phyloP scores from a whole-genome alignment of 2,113 vertebrate species.

The Phrynosoma platyrhinos region DNA sequence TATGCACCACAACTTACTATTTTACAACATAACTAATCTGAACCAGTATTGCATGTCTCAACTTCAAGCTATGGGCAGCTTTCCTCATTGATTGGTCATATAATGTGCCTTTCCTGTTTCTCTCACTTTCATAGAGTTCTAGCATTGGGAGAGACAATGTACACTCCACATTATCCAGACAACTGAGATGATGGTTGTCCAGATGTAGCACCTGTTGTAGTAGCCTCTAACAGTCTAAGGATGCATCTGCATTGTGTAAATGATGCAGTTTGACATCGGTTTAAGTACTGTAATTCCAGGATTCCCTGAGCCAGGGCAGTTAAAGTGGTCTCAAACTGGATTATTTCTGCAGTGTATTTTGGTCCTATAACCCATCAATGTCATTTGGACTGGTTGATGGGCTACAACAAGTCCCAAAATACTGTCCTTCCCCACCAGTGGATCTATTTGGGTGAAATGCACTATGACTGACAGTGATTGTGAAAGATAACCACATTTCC shows the following conservation, averaged over 20 bases:
- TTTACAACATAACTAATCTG: not conserved
- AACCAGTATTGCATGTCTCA: not conserved
- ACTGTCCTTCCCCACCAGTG: not conserved
- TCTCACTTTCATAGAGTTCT: not conserved
- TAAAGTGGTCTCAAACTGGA: too few species aligned
- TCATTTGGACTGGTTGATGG: not conserved
- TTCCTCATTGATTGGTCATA: not conserved
- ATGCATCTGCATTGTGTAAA: too few species aligned
- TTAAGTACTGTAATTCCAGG: too few species aligned
- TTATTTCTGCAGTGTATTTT: too few species aligned
- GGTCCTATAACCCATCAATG: not conserved
- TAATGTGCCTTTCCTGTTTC: not conserved
- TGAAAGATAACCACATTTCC: not conserved
- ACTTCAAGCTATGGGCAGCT: not conserved
- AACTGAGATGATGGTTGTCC: not conserved
- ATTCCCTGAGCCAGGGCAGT: too few species aligned
- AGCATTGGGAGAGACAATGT: not conserved
- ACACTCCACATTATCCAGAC: not conserved
- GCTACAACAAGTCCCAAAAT: not conserved
- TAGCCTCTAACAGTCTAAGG: not conserved
- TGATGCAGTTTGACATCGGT: too few species aligned
- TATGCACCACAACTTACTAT: not conserved
- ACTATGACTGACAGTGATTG: too few species aligned
- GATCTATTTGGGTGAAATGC: too few species aligned
- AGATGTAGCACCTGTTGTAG: not conserved